Conservation (phyloP, 2,113 vertebrate genomes). For the Pelobates fuscus region DNA sequence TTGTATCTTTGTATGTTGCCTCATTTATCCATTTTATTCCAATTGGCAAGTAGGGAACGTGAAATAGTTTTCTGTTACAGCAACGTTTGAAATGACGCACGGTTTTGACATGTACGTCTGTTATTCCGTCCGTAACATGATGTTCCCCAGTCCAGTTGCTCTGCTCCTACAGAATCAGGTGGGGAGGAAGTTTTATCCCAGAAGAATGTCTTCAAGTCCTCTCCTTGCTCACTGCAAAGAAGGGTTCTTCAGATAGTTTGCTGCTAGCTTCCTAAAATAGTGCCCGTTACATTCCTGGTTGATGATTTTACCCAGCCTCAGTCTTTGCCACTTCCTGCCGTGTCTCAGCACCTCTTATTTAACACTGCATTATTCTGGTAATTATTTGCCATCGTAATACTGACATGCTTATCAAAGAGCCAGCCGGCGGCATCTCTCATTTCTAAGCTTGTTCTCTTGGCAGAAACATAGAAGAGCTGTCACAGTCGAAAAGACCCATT, state of each 20-base stretch:
- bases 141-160: neutral
- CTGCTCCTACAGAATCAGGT: neutral
- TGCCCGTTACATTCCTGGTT: neutral
- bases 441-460: neutral
- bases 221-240: neutral
- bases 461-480: neutral
- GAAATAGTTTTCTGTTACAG: no score
- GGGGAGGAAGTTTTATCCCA: neutral
- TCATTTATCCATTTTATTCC: no score
- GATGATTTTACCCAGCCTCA: neutral
- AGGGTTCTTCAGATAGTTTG: neutral
- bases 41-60: no score
- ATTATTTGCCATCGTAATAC: neutral
- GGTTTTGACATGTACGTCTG: neutral
- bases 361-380: constrained; percentile 1
- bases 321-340: neutral
- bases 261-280: neutral
- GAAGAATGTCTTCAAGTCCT: neutral
- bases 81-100: neutral
- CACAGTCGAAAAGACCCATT: no score
- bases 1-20: no score
- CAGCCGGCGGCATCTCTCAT: neutral
- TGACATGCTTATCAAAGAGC: neutral
- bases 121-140: neutral
- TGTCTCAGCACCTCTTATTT: neutral